Percentiles rank a stretch among this genome's conserved stretches.
Conservation (phyloP, 2,113 vertebrate genomes). For the Epinephelus moara region DNA sequence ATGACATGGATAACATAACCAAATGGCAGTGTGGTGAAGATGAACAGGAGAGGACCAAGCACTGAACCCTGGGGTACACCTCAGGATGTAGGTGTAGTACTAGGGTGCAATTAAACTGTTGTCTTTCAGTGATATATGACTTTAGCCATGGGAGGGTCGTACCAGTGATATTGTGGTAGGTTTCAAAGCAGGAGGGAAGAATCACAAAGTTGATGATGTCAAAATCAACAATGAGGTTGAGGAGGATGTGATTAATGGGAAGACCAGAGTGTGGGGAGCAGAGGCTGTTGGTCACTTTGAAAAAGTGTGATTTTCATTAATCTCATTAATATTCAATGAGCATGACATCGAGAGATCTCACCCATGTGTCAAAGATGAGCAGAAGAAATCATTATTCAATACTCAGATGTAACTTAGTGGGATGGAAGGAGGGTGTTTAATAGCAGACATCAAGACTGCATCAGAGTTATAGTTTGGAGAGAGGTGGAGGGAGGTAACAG, state of each 20-base stretch:
- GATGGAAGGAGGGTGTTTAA: slow-evolving; percentile 1
- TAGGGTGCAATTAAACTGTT: no score
- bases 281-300: background rate
- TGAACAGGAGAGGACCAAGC: background rate
- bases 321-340: background rate
- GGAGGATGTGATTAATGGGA: background rate
- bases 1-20: no score
- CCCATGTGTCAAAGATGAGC: background rate
- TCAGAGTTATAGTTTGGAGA: background rate
- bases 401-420: background rate
- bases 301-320: background rate
- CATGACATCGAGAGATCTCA: background rate
- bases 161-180: background rate
- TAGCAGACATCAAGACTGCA: background rate
- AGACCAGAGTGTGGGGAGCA: background rate
- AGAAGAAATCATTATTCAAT: slow-evolving; percentile 8
- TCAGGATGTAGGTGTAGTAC: background rate
- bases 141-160: background rate
- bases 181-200: background rate
- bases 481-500: background rate
- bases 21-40: no score
- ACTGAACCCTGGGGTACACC: background rate
- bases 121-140: background rate
- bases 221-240: background rate
- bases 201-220: background rate